Evolutionary conservation across 2,888 invertebrate genomes (phyloP).

Genomic region (Tinea semifulvella): DNA sequence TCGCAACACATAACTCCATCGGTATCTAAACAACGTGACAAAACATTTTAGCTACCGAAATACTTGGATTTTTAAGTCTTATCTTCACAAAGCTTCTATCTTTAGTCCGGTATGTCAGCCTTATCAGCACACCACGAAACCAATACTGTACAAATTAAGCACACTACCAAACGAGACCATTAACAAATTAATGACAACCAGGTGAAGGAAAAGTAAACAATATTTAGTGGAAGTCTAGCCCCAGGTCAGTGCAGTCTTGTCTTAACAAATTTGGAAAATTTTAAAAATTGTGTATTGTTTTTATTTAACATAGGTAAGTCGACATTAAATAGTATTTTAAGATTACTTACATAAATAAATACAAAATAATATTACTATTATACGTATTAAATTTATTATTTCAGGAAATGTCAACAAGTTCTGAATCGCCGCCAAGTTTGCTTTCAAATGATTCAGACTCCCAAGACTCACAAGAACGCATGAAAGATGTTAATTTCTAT

Average conservation of each 20-base stretch:
- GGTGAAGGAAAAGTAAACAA: constrained; percentile 62
- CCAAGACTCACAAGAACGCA: constrained; percentile 36
- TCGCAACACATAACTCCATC: background rate
- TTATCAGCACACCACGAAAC: constrained; percentile 56
- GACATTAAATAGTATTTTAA: background rate
- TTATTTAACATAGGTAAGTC: background rate
- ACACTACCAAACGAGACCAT: constrained; percentile 54
- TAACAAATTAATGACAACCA: constrained; percentile 61
- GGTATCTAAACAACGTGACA: constrained; percentile 14
- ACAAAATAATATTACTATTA: background rate
- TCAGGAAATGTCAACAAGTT: constrained; percentile 5
- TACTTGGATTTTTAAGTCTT: constrained; percentile 40
- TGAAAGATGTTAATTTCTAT: constrained; percentile 20
- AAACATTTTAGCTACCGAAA: constrained; percentile 53
- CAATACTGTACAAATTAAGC: constrained; percentile 36
- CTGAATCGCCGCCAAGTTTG: constrained; percentile 36
- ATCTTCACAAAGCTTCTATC: constrained; percentile 50
- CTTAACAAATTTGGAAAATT: background rate
- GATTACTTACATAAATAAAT: background rate
- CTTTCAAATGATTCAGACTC: constrained; percentile 21
- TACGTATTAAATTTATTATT: background rate
- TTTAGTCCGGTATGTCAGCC: constrained; percentile 48
- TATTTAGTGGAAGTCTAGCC: constrained; percentile 22
- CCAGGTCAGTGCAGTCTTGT: constrained; percentile 10
- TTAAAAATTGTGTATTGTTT: background rate